Evolutionary conservation across 2,797 vertebrate genomes (phyloP), one percentile per base, ranked within the genome.

Genomic region (Lacerta agilis): DNA sequence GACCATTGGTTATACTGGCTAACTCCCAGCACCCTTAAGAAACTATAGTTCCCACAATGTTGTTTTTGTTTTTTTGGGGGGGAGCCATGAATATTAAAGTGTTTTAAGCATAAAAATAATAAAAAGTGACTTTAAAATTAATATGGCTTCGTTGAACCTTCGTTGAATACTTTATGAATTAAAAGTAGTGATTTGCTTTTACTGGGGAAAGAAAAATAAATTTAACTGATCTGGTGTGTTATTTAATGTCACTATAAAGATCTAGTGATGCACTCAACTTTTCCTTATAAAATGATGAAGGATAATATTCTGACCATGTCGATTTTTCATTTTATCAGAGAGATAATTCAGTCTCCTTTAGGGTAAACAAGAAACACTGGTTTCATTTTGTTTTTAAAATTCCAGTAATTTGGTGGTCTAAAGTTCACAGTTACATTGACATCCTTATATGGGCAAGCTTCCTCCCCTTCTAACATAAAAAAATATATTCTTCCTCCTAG

Each of bases 201-300:
- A 41, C 33, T 79, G 25, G 29, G n/a, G 33, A 79, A 86, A 29
- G 8, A 38, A 55, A 13, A 79, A 29, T 3, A 88, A 87, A 91
- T 78, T 20, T 0, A 77, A 55, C 87, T 45, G 85, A 77, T 73
- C 64, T 38, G 76, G 7, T 36, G 78, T 1, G 23, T 83, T 78
- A 64, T 85, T 89, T 75, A 83, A 89, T 38, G 61, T 25, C 79
- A 87, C 83, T 10, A 69, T 55, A 88, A 86, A 90, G 80, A 3
- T 72, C 76, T 87, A 55, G 66, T 58, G 80, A 38, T 80, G 69
- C 23, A 25, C 6, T 25, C 38, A 5, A 41, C 81, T 83, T 91
- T 81, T 86, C 8, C 13, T 27, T 67, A 61, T 86, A 93, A 87
- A 4, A n/a, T 78, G 38, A 78, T 66, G 11, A 41, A 66, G 29